Base-by-base conservation (phyloP, 2,888 invertebrate genomes). In the Polydrusus pterygomalis region DNA sequence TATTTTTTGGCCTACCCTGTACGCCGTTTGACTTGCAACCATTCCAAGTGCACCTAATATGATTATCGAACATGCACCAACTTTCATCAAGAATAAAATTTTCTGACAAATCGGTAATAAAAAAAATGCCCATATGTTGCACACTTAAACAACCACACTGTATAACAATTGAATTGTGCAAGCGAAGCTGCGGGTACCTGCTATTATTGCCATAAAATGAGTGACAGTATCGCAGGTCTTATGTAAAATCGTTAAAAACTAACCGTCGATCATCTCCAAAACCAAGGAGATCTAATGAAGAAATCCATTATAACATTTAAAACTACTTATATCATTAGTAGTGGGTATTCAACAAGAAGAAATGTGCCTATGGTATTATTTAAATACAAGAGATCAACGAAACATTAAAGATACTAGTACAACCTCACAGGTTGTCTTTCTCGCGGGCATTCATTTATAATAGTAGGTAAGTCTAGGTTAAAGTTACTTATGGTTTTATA, bases 241-340 rank as follows among this genome's bases (percentile, higher is more conserved):
- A 25, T 3, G 5, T 5, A 25, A 25, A 25, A 25, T 25, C 5
- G 25, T 25, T 5, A 25, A 25, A 40, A 40, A 40, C 20, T 51
- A 54, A 54, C n/a, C 30, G 15, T 34, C 34, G 8, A 34, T 11
- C 25, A 56, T 8, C 15, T 56, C 15, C 9, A 15, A 34, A 30
- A 56, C 15, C 30, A 30, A 56, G 34, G 30, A 25, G 56, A 34
- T 7, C 56, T 56, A 56, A 56, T 56, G 34, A 56, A 63, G 45
- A 63, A 63, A 63, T 63, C 63, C 63, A 63, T 63, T 63, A 63
- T 47, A 45, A 47, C 25, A 63, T 63, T 63, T 47, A 63, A 45
- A 47, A 63, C 43, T 5, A 63, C 43, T 5, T n/a, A 43, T 47
- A 47, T n/a, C 25, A 15, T 56, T 15, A 54, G n/a, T 30, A 56